Evolutionary conservation across 2,888 invertebrate genomes (phyloP).

Genomic region (Apeira syringaria): DNA sequence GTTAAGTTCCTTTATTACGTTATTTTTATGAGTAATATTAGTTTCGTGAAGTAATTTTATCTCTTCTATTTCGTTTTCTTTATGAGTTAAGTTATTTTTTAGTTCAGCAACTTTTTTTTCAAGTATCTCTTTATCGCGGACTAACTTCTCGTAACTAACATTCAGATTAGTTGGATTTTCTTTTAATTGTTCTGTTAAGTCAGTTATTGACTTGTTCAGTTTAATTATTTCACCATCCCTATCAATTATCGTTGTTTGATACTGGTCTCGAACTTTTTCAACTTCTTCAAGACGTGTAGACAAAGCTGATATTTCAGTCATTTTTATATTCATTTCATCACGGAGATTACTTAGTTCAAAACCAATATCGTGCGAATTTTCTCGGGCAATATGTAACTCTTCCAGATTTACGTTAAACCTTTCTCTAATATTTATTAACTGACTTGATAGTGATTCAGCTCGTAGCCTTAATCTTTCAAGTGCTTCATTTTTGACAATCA

Average conservation of each 20-base stretch:
- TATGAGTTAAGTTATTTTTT: constrained; percentile 40
- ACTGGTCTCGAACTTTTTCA: constrained; percentile 41
- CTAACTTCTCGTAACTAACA: constrained; percentile 54
- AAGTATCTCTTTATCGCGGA: constrained; percentile 52
- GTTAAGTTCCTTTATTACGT: constrained; percentile 65
- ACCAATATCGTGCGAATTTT: constrained; percentile 54
- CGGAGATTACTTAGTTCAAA: constrained; percentile 49
- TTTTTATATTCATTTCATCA: constrained; percentile 54
- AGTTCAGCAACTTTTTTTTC: constrained; percentile 49
- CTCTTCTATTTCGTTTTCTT: constrained; percentile 45
- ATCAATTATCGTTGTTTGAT: constrained; percentile 41
- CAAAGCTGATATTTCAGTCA: constrained; percentile 48
- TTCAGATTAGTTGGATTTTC: constrained; percentile 44
- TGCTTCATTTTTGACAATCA: constrained; percentile 54
- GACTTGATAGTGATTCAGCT: constrained; percentile 38
- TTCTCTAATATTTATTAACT: constrained; percentile 28
- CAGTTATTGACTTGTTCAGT: constrained; percentile 58
- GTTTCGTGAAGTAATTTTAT: no score
- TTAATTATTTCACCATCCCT: constrained; percentile 70
- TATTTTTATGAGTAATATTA: constrained; percentile 52
- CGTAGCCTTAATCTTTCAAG: constrained; percentile 50
- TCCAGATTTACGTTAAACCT: constrained; percentile 45
- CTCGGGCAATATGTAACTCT: constrained; percentile 50
- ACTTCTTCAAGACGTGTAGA: constrained; percentile 41
- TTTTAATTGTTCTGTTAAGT: constrained; percentile 55